phyloP scores from a whole-genome alignment of 2,113 vertebrate genomes.

The Cebus imitator region DNA sequence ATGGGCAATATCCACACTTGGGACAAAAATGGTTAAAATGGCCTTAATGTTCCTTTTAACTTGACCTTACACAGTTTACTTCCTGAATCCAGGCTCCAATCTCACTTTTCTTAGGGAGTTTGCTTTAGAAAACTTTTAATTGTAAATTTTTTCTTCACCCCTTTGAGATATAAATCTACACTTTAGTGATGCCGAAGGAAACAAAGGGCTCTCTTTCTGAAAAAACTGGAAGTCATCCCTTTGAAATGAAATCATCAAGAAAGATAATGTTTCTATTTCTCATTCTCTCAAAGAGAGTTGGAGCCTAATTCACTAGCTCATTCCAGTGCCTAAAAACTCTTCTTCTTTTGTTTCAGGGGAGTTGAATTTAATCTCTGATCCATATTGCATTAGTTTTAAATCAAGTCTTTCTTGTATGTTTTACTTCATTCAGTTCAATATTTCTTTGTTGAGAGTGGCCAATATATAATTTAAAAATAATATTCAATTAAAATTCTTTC shows the following conservation, averaged over 20 bases:
- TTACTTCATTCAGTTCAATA: background rate
- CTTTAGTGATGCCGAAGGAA: background rate
- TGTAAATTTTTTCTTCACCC: background rate
- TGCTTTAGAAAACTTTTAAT: background rate
- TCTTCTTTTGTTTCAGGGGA: background rate
- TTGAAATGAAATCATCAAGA: background rate
- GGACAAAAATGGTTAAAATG: background rate
- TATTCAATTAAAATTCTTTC: conserved; percentile 4
- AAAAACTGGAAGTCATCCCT: background rate
- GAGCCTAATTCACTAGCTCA: background rate
- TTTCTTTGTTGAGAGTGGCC: background rate
- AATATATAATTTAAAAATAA: background rate
- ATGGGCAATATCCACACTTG: background rate
- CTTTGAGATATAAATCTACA: background rate
- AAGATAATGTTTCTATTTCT: background rate
- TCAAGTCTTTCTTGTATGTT: background rate
- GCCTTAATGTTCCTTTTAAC: background rate
- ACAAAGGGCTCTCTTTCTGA: background rate
- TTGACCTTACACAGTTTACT: background rate
- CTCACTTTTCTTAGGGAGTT: background rate
- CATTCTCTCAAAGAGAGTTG: background rate
- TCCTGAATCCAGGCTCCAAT: background rate
- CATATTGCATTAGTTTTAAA: background rate
- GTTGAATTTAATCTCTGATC: background rate
- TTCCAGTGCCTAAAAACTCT: background rate